Percentiles rank a stretch among this genome's conserved stretches.
phyloP scores from a whole-genome alignment of 2,113 vertebrate species.

The Sciurus niger region DNA sequence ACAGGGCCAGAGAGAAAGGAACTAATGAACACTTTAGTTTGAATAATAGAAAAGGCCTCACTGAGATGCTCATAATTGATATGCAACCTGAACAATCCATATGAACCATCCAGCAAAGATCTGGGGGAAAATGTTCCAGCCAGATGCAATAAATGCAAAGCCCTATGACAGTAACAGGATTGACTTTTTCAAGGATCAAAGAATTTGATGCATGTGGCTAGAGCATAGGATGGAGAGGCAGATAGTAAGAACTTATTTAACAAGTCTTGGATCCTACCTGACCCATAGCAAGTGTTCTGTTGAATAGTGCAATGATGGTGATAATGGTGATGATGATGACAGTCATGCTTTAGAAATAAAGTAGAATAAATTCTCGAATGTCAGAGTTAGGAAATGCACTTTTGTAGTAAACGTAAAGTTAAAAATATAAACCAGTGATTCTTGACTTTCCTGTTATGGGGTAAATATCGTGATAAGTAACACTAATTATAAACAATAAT shows the following conservation, averaged over 20 bases:
- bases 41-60: neutral
- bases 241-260: neutral
- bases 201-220: neutral
- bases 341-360: neutral
- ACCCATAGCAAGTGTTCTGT: neutral
- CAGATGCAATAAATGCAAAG: neutral
- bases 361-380: neutral
- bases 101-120: neutral
- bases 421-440: neutral
- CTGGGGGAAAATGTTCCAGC: neutral
- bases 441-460: neutral
- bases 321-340: neutral
- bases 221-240: neutral
- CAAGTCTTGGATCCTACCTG: neutral
- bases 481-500: neutral
- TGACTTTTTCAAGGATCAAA: neutral
- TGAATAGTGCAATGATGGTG: neutral
- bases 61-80: neutral
- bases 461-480: neutral
- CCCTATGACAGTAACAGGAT: neutral
- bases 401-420: neutral
- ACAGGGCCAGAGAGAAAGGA: neutral
- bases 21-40: neutral
- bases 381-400: neutral
- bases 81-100: neutral